phyloP scores from a whole-genome alignment of 2,113 vertebrate genomes.

The Euleptes europaea region DNA sequence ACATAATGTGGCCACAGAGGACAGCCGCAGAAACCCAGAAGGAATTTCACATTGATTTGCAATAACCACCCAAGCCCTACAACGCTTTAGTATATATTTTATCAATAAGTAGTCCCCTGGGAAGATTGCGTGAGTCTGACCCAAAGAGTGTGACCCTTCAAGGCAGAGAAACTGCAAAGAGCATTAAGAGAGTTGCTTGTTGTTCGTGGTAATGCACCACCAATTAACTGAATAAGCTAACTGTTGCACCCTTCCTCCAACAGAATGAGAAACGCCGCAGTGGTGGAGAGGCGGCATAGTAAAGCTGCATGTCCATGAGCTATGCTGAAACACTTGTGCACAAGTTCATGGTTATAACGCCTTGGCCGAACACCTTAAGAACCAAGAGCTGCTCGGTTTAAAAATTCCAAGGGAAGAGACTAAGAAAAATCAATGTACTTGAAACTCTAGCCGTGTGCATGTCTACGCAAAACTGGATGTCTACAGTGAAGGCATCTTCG shows the following conservation, averaged over 20 bases:
- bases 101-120: background rate
- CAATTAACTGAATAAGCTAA: background rate
- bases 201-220: background rate
- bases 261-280: background rate
- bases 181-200: background rate
- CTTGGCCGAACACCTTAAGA: background rate
- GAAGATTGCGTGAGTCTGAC: background rate
- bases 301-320: background rate
- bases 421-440: background rate
- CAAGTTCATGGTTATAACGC: background rate
- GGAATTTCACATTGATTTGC: background rate
- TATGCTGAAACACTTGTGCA: background rate
- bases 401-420: background rate
- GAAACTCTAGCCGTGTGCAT: background rate
- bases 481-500: rapidly evolving
- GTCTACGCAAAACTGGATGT: rapidly evolving
- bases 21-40: background rate
- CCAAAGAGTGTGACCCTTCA: background rate
- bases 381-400: background rate
- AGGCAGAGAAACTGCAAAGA: background rate
- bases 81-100: background rate
- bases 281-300: background rate
- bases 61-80: background rate
- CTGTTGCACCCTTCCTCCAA: background rate
- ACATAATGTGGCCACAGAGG: background rate